These are phyloP conservation scores for Mantis religiosa DNA, from an alignment of 2,888 invertebrate species.

Conservation along the genomic window DNA sequence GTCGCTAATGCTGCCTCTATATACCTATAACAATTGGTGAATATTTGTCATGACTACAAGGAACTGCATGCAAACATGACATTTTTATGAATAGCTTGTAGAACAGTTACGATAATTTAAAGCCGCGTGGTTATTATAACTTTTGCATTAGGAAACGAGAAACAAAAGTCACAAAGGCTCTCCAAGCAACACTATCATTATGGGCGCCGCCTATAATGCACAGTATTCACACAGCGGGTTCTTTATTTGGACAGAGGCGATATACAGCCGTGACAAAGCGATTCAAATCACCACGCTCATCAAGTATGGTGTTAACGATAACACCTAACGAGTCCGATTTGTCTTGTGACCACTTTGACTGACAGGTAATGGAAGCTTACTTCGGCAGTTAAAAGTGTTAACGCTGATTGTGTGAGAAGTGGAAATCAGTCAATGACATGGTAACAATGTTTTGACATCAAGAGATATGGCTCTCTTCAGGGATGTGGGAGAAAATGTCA, in stretches of 20 bases:
- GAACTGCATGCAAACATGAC: no score
- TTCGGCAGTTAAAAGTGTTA: not conserved
- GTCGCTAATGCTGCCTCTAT: no score
- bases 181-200: no score
- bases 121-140: no score
- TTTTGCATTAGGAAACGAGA: no score
- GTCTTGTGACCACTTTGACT: not conserved
- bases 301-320: not conserved
- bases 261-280: not conserved
- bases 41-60: no score
- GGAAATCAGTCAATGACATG: not conserved
- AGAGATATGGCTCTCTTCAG: not conserved
- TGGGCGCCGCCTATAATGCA: not conserved
- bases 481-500: not conserved
- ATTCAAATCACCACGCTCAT: not conserved
- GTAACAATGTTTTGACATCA: not conserved
- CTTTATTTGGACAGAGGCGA: not conserved
- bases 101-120: no score
- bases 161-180: no score
- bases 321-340: not conserved
- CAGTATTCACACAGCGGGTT: not conserved
- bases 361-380: not conserved
- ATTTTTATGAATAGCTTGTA: no score
- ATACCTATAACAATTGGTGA: no score
- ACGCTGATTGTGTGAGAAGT: no score